These are phyloP conservation scores for Notospermus geniculatus DNA, from an alignment of 1,140 invertebrate genomes.

Conservation along the genomic window DNA sequence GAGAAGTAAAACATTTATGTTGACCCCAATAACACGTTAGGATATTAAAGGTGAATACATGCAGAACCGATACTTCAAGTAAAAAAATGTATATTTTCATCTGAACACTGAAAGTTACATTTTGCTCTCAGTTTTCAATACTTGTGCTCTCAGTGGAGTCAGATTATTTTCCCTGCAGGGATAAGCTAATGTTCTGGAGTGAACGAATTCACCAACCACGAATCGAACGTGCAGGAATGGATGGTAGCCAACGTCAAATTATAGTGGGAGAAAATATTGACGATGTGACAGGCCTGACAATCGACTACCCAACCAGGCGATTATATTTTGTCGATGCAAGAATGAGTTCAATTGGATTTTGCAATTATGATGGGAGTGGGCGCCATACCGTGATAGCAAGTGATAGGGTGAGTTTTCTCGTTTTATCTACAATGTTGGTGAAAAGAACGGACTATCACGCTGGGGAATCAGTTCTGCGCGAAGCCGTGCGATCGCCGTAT, in stretches of 20 bases:
- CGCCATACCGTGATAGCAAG: slow-evolving; percentile 72
- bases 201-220: slow-evolving; percentile 98
- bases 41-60: no score
- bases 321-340: slow-evolving; percentile 98
- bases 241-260: slow-evolving; percentile 79
- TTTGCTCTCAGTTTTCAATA: no score
- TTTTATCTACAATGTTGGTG: no score
- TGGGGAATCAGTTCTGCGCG: not conserved
- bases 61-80: no score
- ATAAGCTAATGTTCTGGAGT: slow-evolving; percentile 82
- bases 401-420: slow-evolving; percentile 61
- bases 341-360: slow-evolving; percentile 97
- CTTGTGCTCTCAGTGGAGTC: slow-evolving; percentile 52
- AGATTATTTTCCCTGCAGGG: slow-evolving; percentile 30
- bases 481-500: no score
- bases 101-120: no score
- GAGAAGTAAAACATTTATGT: no score
- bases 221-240: slow-evolving; percentile 94
- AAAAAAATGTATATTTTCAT: no score
- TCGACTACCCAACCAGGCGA: slow-evolving; percentile 89
- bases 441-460: no score
- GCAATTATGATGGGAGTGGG: slow-evolving; percentile 91
- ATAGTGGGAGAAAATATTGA: slow-evolving; percentile 96
- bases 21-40: no score
- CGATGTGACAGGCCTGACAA: slow-evolving; percentile 94